phyloP scores from a whole-genome alignment of 2,888 invertebrate species.

The Drosophila acutilabella region DNA sequence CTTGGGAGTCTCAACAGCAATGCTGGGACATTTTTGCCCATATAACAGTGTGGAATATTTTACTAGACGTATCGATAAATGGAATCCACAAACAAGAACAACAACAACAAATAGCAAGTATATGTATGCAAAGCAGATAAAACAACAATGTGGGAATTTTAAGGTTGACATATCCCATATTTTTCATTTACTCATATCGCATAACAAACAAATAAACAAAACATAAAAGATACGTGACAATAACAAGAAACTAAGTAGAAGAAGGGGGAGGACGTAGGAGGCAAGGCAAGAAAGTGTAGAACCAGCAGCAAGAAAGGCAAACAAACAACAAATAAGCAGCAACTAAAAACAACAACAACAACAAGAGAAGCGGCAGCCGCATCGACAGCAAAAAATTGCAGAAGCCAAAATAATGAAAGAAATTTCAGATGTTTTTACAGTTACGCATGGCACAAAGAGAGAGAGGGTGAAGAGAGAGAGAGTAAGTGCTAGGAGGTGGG shows the following conservation, averaged over 20 bases:
- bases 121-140: neutral
- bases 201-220: conserved; percentile 43
- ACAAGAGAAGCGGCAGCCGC: neutral
- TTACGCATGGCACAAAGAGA: neutral
- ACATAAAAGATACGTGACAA: conserved; percentile 40
- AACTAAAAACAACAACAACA: conserved; percentile 38
- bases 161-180: conserved; percentile 42
- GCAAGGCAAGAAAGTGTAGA: neutral
- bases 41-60: conserved; percentile 13
- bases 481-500: neutral
- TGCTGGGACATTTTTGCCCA: too few species aligned
- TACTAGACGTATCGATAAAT: neutral
- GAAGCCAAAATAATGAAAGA: conserved; percentile 41
- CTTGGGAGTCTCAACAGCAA: too few species aligned
- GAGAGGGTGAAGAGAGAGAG: neutral
- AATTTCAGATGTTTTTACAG: conserved; percentile 23
- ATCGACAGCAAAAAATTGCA: conserved; percentile 27
- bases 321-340: conserved; percentile 27
- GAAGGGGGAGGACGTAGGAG: neutral
- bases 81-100: conserved; percentile 7
- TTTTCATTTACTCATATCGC: conserved; percentile 31
- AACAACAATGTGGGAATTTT: conserved; percentile 44
- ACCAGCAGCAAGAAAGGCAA: conserved; percentile 6
- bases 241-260: conserved; percentile 3
- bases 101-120: conserved; percentile 1